A percentile compares a stretch with the other conserved stretches of the same genome.
Conservation (phyloP, 2,888 invertebrate genomes). For the Macaria notata region DNA sequence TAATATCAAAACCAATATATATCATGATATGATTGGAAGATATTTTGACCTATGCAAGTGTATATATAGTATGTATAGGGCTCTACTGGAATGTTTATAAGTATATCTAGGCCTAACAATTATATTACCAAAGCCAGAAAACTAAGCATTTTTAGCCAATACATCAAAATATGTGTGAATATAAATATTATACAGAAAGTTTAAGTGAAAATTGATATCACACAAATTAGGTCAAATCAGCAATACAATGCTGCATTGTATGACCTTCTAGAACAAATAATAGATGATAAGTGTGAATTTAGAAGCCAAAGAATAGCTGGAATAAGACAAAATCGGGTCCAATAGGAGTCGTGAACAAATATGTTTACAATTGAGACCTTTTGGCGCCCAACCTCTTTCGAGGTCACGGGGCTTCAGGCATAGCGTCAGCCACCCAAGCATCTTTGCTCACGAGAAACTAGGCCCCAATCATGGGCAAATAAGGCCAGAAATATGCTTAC, state of each 20-base stretch:
- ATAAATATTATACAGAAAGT: not conserved
- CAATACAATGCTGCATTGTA: not conserved
- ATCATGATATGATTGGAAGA: too few relatives aligned
- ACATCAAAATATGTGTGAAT: too few relatives aligned
- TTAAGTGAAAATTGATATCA: not conserved
- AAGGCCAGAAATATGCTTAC: slow-evolving; percentile 62
- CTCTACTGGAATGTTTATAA: too few relatives aligned
- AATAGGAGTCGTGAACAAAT: slow-evolving; percentile 17
- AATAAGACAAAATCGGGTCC: slow-evolving; percentile 5
- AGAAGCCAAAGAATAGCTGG: too few relatives aligned
- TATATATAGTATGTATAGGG: too few relatives aligned
- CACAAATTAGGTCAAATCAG: slow-evolving; percentile 4
- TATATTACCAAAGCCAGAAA: too few relatives aligned
- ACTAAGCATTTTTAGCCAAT: too few relatives aligned
- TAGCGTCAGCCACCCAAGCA: slow-evolving; percentile 10
- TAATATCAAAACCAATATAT: too few relatives aligned
- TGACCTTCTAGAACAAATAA: too few relatives aligned
- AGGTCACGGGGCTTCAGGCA: slow-evolving; percentile 29
- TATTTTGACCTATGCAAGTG: too few relatives aligned
- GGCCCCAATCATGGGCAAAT: not conserved
- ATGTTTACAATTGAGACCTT: slow-evolving; percentile 31
- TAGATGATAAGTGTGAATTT: too few relatives aligned
- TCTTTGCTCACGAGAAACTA: not conserved
- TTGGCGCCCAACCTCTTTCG: slow-evolving; percentile 24
- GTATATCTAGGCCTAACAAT: too few relatives aligned